A percentile compares a stretch with the other conserved stretches of the same genome.
Evolutionary conservation across 2,113 vertebrate species (phyloP).

Genomic region (Protobothrops flavoviridis): DNA sequence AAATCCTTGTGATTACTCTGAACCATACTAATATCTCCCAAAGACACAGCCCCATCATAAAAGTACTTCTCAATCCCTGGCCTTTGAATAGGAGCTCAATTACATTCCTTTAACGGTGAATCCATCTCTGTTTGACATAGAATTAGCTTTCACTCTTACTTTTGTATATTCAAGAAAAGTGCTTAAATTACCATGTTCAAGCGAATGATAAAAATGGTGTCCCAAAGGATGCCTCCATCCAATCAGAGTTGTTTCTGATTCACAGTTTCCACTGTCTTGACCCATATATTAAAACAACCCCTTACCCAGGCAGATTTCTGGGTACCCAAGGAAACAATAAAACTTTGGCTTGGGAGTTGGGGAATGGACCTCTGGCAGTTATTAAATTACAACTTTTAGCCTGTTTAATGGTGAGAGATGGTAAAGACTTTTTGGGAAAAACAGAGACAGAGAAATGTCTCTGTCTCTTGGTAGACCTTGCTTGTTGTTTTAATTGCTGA

Average conservation of each 20-base stretch:
- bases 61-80: not conserved
- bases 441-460: not conserved
- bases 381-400: not conserved
- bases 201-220: not conserved
- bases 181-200: not conserved
- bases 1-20: not conserved
- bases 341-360: not conserved
- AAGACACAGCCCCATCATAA: not conserved
- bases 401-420: not conserved
- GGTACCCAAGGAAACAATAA: not conserved
- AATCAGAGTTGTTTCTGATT: not conserved
- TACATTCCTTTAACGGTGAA: not conserved
- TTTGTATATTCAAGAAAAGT: not conserved
- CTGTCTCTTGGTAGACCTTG: not conserved
- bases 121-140: not conserved
- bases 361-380: not conserved
- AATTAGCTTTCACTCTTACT: not conserved
- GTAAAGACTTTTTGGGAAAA: not conserved
- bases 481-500: not conserved
- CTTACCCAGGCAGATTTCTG: not conserved
- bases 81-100: not conserved
- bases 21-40: not conserved
- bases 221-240: not conserved
- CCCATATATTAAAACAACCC: not conserved
- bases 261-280: not conserved